These are phyloP conservation scores for Anadara kagoshimensis DNA, from an alignment of 1,140 invertebrate species.

Conservation along the genomic window DNA sequence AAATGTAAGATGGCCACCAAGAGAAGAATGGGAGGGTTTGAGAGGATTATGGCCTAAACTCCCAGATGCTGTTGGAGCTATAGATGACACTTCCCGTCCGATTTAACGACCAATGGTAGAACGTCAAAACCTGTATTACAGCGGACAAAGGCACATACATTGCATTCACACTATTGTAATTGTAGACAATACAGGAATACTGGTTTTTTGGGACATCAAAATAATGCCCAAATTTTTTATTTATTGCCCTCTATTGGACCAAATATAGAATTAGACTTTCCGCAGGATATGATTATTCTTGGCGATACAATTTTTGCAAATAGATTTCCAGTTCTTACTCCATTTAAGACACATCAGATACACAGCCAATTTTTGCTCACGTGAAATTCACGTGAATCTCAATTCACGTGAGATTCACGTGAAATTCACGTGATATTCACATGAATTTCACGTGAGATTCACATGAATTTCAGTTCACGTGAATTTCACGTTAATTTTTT, in stretches of 20 bases:
- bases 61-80: constrained; percentile 10
- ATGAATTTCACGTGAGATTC: too few relatives aligned
- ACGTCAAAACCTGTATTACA: constrained; percentile 30
- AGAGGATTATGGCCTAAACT: constrained; percentile 1
- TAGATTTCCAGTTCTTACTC: not conserved
- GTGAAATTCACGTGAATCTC: too few relatives aligned
- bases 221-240: not conserved
- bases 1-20: not conserved
- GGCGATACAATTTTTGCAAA: not conserved
- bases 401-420: too few relatives aligned
- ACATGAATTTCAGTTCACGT: too few relatives aligned
- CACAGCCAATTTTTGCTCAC: too few relatives aligned
- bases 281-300: not conserved
- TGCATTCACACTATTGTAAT: constrained; percentile 31
- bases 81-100: constrained; percentile 17
- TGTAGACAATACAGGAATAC: constrained; percentile 16
- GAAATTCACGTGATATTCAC: too few relatives aligned
- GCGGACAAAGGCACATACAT: constrained; percentile 23
- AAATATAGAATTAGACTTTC: not conserved
- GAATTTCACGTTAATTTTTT: too few relatives aligned
- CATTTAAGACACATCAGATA: not conserved
- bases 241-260: not conserved
- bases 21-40: not conserved
- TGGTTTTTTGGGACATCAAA: constrained; percentile 6
- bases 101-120: constrained; percentile 17